Evolutionary conservation across 2,888 invertebrate species (phyloP).

Genomic region (Epinotia bilunana): DNA sequence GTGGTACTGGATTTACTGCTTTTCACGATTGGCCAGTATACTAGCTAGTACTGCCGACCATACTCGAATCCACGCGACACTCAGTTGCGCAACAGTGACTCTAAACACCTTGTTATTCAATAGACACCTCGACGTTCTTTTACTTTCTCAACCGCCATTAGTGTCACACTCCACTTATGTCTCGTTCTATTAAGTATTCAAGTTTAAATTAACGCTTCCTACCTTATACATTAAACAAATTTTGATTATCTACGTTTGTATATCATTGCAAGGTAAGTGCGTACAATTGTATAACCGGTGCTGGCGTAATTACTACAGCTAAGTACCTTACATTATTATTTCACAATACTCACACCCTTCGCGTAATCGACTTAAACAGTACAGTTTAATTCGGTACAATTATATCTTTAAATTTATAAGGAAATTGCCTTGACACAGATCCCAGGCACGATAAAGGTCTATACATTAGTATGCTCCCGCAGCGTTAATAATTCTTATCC

Average conservation of each 20-base stretch:
- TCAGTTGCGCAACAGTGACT: constrained; percentile 71
- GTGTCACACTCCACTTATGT: constrained; percentile 59
- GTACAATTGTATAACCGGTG: constrained; percentile 14
- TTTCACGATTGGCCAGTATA: constrained; percentile 54
- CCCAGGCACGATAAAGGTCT: constrained; percentile 39
- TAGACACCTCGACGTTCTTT: constrained; percentile 61
- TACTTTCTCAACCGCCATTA: constrained; percentile 77
- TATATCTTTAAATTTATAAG: constrained; percentile 38
- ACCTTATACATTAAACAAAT: constrained; percentile 6
- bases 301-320: constrained; percentile 8
- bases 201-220: constrained; percentile 18
- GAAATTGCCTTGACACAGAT: constrained; percentile 47
- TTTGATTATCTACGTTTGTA: background rate
- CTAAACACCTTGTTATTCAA: constrained; percentile 72
- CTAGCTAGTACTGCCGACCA: background rate
- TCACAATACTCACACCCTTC: constrained; percentile 27
- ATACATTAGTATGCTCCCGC: constrained; percentile 34
- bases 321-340: constrained; percentile 16
- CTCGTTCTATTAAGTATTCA: constrained; percentile 59
- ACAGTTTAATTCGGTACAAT: constrained; percentile 32
- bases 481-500: constrained; percentile 38
- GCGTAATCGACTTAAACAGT: constrained; percentile 26
- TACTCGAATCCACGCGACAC: constrained; percentile 51
- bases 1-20: constrained; percentile 56
- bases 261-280: background rate